Percentiles rank a stretch among this genome's conserved stretches.
Evolutionary conservation across 2,113 vertebrate species (phyloP).

Genomic region (Puffinus mauretanicus): DNA sequence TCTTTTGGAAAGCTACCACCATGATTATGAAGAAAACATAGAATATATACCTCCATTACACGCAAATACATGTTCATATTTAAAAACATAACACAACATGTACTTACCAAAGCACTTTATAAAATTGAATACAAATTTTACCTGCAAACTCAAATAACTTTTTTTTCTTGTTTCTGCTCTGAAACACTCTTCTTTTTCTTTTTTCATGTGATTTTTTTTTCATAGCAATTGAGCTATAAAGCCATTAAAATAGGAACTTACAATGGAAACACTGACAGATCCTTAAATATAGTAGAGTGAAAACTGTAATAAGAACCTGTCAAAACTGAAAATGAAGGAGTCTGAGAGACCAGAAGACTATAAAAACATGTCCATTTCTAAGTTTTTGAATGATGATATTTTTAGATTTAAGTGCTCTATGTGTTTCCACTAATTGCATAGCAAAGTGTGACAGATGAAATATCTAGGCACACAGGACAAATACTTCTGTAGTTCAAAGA

Average conservation of each 20-base stretch:
- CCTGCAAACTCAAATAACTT: background rate
- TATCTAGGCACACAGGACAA: background rate
- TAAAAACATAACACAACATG: background rate
- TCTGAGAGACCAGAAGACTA: background rate
- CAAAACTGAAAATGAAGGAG: conserved; percentile 8
- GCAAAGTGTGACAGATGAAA: background rate
- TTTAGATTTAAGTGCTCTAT: background rate
- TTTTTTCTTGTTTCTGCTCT: background rate
- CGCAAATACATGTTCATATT: background rate
- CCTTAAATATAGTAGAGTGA: background rate
- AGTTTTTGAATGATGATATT: background rate
- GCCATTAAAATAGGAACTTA: background rate
- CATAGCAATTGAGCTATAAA: background rate
- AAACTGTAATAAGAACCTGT: conserved; percentile 6
- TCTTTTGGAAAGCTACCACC: background rate
- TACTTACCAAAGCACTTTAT: background rate
- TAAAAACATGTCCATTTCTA: background rate
- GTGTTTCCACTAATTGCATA: background rate
- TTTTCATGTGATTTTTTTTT: background rate
- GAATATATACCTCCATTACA: background rate
- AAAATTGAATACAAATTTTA: background rate
- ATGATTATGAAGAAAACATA: background rate
- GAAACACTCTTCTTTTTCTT: background rate
- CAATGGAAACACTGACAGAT: background rate
- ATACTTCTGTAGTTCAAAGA: background rate